Evolutionary conservation across 2,113 vertebrate genomes (phyloP), one percentile per base, ranked within the genome.

Genomic region (Blennius ocellaris): DNA sequence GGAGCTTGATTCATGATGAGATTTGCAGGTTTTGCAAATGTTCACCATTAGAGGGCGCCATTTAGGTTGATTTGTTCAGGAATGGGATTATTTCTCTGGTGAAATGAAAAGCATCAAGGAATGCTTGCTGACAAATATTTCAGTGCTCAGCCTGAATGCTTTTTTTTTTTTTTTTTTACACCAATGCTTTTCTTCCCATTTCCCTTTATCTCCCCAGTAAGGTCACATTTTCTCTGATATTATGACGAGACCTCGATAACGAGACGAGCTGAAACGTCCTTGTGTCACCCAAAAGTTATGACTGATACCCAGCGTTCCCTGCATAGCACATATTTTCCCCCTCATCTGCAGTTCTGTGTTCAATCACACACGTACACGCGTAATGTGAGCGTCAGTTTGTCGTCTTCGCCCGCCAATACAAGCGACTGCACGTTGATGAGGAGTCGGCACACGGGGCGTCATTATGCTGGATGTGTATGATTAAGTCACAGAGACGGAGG

Each of bases 261-360:
- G 52, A 72, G 44, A 51, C 9, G 7, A 69, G 53, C 62, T 48
- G 62, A 41, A 48, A 65, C 37, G 73, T 70, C 69, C 73, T 66
- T 79, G 48, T 53, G 43, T 72, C 50, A 8, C 54, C 53, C 45
- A 50, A 63, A 6, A 71, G 56, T 49, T 40, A 47, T 38, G 57
- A 38, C 58, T 63, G 30, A 59, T 39, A 38, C 15, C n/a, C 68
- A 58, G 38, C 56, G 62, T 82, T 62, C 47, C 16, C 41, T 14
- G 14, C 53, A 64, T 53, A 41, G 50, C 44, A 12, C 14, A 37
- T 6, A 52, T 67, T 52, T 39, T 3, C 11, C 16, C 4, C 4
- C 21, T 30, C 21, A 30, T 30, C 56, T 41, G 41, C 15, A 12
- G 6, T 40, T 17, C 10, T 12, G 51, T 8, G 17, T 30, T 30